Conservation (phyloP, 1,140 invertebrate species). For the Leptopilina boulardi region DNA sequence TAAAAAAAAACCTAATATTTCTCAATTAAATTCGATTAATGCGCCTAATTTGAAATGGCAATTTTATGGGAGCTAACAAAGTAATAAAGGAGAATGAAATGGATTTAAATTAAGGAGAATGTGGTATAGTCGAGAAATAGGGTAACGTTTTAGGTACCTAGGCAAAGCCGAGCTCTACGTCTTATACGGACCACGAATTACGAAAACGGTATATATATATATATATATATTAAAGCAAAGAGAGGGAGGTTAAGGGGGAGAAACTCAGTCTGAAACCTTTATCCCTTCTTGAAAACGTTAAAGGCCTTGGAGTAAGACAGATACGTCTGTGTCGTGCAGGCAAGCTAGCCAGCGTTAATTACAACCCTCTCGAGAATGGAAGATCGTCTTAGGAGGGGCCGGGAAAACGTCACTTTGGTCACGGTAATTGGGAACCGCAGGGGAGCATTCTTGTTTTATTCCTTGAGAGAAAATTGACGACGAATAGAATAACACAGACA, state of each 20-base stretch:
- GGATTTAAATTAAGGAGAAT: slow-evolving; percentile 36
- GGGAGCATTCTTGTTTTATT: slow-evolving; percentile 40
- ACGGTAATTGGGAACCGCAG: slow-evolving; percentile 68
- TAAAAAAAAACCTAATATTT: too few species aligned
- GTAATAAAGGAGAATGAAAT: not conserved
- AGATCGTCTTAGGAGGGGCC: slow-evolving; percentile 61
- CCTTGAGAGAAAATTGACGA: slow-evolving; percentile 19
- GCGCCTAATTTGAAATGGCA: too few species aligned
- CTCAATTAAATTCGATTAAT: too few species aligned
- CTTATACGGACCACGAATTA: slow-evolving; percentile 65
- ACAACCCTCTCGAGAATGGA: slow-evolving; percentile 55
- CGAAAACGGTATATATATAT: slow-evolving; percentile 50
- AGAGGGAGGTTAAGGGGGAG: too few species aligned
- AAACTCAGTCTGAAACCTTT: slow-evolving; percentile 40
- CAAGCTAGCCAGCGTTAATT: slow-evolving; percentile 67
- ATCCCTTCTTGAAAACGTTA: slow-evolving; percentile 23
- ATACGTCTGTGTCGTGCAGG: slow-evolving; percentile 67
- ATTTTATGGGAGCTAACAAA: too few species aligned
- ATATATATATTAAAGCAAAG: too few species aligned
- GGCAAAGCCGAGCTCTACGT: slow-evolving; percentile 50
- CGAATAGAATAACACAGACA: not conserved
- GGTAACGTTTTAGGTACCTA: slow-evolving; percentile 49
- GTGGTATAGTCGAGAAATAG: slow-evolving; percentile 50
- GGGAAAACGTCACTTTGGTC: slow-evolving; percentile 61
- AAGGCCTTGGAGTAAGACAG: slow-evolving; percentile 60